Percentiles rank a stretch among this genome's conserved stretches.
phyloP scores from a whole-genome alignment of 30 jellyfish, hydroid and myxozoan species.

The Nemopilema nomurai region DNA sequence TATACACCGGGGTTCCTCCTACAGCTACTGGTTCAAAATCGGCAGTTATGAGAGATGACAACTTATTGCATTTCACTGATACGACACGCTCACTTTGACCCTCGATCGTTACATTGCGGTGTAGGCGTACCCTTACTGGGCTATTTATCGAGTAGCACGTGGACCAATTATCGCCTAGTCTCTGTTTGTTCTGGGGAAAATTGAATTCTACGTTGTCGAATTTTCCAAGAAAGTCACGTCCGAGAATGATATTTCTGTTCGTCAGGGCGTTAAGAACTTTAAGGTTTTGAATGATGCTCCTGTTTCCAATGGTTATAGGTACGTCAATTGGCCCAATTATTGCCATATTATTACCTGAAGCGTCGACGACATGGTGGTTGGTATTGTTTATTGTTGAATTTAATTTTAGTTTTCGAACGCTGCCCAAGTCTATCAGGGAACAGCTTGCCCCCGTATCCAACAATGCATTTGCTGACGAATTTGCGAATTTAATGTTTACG shows the following conservation, averaged over 20 bases:
- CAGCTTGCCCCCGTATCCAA: slow-evolving; percentile 65
- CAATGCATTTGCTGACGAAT: slow-evolving; percentile 24
- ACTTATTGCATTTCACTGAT: slow-evolving; percentile 26
- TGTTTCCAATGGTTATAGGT: neutral
- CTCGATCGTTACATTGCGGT: neutral
- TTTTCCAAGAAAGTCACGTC: slow-evolving; percentile 42
- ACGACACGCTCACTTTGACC: slow-evolving; percentile 21
- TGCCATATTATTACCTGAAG: slow-evolving; percentile 60
- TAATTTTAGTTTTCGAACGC: slow-evolving; percentile 18
- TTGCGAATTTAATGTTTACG: slow-evolving; percentile 14
- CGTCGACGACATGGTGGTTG: slow-evolving; percentile 10
- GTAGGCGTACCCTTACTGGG: neutral
- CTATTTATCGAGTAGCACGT: neutral
- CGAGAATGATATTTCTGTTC: slow-evolving; percentile 17
- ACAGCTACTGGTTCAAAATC: slow-evolving; percentile 47
- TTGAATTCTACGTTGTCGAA: slow-evolving; percentile 24
- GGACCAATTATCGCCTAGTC: slow-evolving; percentile 33
- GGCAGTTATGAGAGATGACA: slow-evolving; percentile 18
- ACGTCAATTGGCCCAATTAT: slow-evolving; percentile 25
- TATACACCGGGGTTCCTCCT: slow-evolving; percentile 30
- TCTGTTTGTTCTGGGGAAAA: slow-evolving; percentile 7
- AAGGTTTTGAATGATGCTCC: slow-evolving; percentile 10
- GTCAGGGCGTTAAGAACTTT: slow-evolving; percentile 51
- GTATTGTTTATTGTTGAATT: neutral
- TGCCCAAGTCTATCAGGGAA: slow-evolving; percentile 49